A percentile compares a stretch with the other conserved stretches of the same genome.
These are phyloP conservation scores for Pinctada fucata DNA, from an alignment of 2,888 invertebrate species.

Conservation along the genomic window DNA sequence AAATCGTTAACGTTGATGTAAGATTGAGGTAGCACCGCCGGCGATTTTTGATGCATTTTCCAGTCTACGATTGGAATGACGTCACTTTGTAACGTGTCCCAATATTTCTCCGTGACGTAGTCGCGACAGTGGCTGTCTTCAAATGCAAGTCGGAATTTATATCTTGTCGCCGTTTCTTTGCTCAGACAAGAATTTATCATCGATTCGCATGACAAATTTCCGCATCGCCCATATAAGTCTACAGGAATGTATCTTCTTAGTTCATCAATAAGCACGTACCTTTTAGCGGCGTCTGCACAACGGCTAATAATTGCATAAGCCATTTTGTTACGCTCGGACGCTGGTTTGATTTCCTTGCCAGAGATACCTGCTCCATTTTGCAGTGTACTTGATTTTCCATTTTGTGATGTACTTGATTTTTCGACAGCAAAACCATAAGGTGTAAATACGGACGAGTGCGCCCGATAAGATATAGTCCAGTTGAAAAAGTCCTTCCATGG, in stretches of 20 bases:
- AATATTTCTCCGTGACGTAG: slow-evolving; percentile 67
- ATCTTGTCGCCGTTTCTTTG: slow-evolving; percentile 48
- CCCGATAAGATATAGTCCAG: slow-evolving; percentile 63
- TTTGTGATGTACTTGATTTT: neutral
- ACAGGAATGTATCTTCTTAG: slow-evolving; percentile 41
- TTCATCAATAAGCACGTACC: slow-evolving; percentile 43
- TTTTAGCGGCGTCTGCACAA: slow-evolving; percentile 46
- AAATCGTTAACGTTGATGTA: slow-evolving; percentile 56
- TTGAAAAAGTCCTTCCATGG: slow-evolving; percentile 58
- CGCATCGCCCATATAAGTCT: slow-evolving; percentile 61
- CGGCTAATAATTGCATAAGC: slow-evolving; percentile 41
- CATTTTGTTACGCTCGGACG: slow-evolving; percentile 42
- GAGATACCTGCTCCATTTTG: slow-evolving; percentile 1
- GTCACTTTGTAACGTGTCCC: slow-evolving; percentile 51
- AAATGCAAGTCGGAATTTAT: slow-evolving; percentile 62
- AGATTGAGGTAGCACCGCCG: slow-evolving; percentile 37
- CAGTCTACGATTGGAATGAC: slow-evolving; percentile 65
- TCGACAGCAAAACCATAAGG: slow-evolving; percentile 51
- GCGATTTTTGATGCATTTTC: slow-evolving; percentile 39
- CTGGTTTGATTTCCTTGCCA: slow-evolving; percentile 31
- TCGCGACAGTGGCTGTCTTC: slow-evolving; percentile 63
- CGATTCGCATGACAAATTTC: slow-evolving; percentile 40
- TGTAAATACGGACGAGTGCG: slow-evolving; percentile 56
- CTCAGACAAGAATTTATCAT: slow-evolving; percentile 32
- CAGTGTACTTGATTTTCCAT: too few relatives aligned